Evolutionary conservation across 2,797 vertebrate species (phyloP).

Genomic region (Knipowitschia caucasica): DNA sequence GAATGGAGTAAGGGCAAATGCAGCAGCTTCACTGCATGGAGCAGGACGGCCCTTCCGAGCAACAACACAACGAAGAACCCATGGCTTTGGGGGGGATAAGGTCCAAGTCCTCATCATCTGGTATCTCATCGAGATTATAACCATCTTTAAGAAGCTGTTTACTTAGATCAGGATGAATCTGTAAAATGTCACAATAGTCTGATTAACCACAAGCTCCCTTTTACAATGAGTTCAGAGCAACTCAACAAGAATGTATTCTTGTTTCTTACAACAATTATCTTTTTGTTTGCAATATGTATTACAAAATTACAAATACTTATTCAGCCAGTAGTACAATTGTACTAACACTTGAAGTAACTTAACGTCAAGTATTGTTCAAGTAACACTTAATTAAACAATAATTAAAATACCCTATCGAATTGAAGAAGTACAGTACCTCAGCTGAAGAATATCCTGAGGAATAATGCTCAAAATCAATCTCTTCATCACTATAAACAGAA

Average conservation of each 20-base stretch:
- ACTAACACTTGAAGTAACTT: not conserved
- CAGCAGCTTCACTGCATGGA: conserved; percentile 77
- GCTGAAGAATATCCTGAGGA: conserved; percentile 97
- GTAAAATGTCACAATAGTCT: conserved; percentile 1
- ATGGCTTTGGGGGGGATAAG: conserved; percentile 93
- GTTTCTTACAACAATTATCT: too few species aligned
- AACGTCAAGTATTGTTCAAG: too few species aligned
- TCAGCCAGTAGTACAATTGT: too few species aligned
- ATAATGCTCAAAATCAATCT: conserved; percentile 88
- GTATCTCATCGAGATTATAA: conserved; percentile 93
- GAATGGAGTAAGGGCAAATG: conserved; percentile 18
- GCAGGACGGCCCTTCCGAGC: conserved; percentile 78
- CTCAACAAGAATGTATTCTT: not conserved
- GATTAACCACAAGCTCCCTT: not conserved
- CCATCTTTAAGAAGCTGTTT: conserved; percentile 91
- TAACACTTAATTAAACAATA: too few species aligned
- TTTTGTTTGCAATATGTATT: too few species aligned
- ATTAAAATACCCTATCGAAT: not conserved
- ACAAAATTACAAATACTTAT: too few species aligned
- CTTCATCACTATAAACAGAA: conserved; percentile 80
- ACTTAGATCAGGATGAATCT: conserved; percentile 93
- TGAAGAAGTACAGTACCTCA: conserved; percentile 80
- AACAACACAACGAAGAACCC: conserved; percentile 83
- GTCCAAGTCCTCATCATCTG: conserved; percentile 94
- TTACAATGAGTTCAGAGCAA: not conserved